Evolutionary conservation across 2,113 vertebrate genomes (phyloP), one percentile per base, ranked within the genome.

Genomic region (Cathartes aura): DNA sequence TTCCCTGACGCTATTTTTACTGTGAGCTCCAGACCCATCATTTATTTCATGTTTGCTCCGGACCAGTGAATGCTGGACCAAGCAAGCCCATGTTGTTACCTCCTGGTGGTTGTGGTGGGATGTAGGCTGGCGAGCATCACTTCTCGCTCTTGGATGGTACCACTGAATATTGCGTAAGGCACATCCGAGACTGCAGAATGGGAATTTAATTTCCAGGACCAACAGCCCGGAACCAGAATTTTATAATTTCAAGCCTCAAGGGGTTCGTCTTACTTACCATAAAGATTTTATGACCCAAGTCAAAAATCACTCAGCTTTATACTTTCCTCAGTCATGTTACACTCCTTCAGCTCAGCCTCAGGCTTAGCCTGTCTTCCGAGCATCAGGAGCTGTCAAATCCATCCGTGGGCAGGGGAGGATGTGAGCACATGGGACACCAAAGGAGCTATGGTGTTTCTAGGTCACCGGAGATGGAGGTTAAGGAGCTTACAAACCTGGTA

Each of bases 241-340:
- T 87, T 14, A n/a, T 81, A 64, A 78, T 67, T 66, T 67, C 66
- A 75, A 89, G 29, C 92, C 94, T 89, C 94, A 50, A 30, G 92
- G 78, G 93, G 5, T 89, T 93, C 3, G 1, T 79, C 92, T 93
- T 36, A 5, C 60, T 93, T 45, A 82, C 92, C 72, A 93, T 92
- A 38, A 95, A 94, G 88, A 67, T 97, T 97, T 96, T 73, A 96
- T 71, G 83, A 68, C 71, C 85, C 88, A 19, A 81, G 73, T 62
- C 76, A 83, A 50, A 53, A 96, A 90, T 73, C 76, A 52, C 83
- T 94, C 60, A 56, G 85, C 91, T 93, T 92, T 79, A 53, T 58
- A 48, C 83, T 72, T 62, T 10, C 68, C 60, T 73, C 87, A 82
- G 40, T 85, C 72, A 78, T 21, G 85, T 8, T 93, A 8, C 47